Percentiles rank a stretch among this genome's conserved stretches.
phyloP scores from a whole-genome alignment of 2,888 invertebrate species.

The Sarcophaga subvicina region DNA sequence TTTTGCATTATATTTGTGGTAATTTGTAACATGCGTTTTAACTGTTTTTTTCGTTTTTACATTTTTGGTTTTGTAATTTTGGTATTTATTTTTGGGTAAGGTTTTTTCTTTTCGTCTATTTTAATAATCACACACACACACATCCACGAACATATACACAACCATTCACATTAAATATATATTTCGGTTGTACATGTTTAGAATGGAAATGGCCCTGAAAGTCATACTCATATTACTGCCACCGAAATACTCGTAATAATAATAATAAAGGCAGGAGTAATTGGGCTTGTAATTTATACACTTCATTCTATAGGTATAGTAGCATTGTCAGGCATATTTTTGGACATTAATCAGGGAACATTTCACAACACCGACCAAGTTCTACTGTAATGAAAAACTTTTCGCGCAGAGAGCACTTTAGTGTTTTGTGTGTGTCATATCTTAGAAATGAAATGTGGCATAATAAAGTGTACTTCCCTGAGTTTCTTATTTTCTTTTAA shows the following conservation, averaged over 20 bases:
- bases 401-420: background rate
- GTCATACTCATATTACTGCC: background rate
- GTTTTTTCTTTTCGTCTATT: constrained; percentile 37
- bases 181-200: constrained; percentile 49
- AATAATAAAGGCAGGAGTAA: background rate
- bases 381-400: background rate
- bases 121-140: constrained; percentile 22
- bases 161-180: background rate
- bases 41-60: background rate
- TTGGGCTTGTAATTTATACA: constrained; percentile 41
- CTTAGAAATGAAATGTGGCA: too few relatives aligned
- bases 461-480: background rate
- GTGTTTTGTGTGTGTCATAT: too few relatives aligned
- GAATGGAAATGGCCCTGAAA: constrained; percentile 49
- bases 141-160: background rate
- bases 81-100: constrained; percentile 41
- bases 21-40: constrained; percentile 63
- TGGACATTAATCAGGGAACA: constrained; percentile 31
- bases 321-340: constrained; percentile 25
- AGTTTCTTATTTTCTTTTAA: background rate
- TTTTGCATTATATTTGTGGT: constrained; percentile 63
- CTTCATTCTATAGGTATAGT: background rate
- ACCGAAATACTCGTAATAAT: background rate
- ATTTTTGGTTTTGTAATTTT: constrained; percentile 37
- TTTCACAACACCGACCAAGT: background rate